These are phyloP conservation scores for Cebus imitator DNA, from an alignment of 2,113 vertebrate genomes.

Conservation along the genomic window DNA sequence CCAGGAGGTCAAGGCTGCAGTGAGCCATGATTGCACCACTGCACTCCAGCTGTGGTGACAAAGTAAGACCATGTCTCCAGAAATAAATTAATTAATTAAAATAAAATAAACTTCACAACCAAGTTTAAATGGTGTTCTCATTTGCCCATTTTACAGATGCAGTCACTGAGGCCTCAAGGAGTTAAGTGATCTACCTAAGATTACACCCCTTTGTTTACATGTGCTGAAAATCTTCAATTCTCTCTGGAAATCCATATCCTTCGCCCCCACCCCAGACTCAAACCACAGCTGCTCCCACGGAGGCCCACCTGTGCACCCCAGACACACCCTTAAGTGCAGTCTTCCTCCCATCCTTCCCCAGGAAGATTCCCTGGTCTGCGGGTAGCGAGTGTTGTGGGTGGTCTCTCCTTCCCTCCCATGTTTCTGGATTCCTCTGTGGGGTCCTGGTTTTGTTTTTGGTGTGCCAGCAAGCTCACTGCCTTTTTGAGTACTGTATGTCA, in stretches of 20 bases:
- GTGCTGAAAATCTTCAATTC: neutral
- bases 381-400: fast-evolving
- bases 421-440: neutral
- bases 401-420: neutral
- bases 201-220: neutral
- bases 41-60: no score
- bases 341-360: neutral
- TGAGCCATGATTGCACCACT: no score
- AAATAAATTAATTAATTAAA: no score
- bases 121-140: neutral
- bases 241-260: neutral
- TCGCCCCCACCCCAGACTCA: neutral
- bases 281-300: neutral
- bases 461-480: neutral
- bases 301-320: neutral
- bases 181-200: neutral
- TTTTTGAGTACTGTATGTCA: neutral
- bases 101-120: neutral
- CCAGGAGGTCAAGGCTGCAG: no score
- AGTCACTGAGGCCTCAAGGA: neutral
- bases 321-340: neutral
- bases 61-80: no score
- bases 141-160: neutral
- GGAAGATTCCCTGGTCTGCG: neutral
- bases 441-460: neutral